These are phyloP conservation scores for Megalops cyprinoides DNA, from an alignment of 2,797 vertebrate species.

Conservation along the genomic window DNA sequence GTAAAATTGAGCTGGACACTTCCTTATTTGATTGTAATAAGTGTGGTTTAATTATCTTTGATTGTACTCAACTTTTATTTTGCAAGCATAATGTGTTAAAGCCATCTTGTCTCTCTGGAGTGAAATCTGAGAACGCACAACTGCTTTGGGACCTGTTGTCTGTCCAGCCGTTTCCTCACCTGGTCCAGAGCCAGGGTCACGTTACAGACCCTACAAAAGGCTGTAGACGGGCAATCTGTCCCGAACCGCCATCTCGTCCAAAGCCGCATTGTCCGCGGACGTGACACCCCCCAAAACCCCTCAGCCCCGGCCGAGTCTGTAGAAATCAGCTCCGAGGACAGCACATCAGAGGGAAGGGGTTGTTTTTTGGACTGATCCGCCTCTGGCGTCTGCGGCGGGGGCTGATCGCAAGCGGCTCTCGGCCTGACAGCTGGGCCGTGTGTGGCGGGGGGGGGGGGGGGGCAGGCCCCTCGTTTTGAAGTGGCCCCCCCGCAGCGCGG, in stretches of 20 bases:
- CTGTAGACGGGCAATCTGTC: neutral
- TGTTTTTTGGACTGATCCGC: neutral
- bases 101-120: neutral
- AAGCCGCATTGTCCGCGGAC: neutral
- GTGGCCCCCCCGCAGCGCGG: neutral
- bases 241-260: neutral
- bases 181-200: neutral
- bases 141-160: neutral
- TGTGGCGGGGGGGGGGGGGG: neutral
- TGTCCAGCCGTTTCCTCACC: neutral
- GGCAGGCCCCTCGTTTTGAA: neutral
- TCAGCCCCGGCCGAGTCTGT: neutral
- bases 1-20: neutral
- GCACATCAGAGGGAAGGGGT: neutral
- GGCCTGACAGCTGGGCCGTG: slow-evolving; percentile 5
- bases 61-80: neutral
- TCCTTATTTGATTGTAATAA: too few relatives aligned
- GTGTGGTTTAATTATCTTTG: too few relatives aligned
- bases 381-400: neutral
- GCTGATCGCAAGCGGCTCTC: neutral
- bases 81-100: neutral
- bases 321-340: neutral
- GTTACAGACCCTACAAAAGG: neutral
- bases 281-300: neutral
- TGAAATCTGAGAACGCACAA: neutral